phyloP scores from a whole-genome alignment of 2,113 vertebrate species.

The Nothoprocta pentlandii region DNA sequence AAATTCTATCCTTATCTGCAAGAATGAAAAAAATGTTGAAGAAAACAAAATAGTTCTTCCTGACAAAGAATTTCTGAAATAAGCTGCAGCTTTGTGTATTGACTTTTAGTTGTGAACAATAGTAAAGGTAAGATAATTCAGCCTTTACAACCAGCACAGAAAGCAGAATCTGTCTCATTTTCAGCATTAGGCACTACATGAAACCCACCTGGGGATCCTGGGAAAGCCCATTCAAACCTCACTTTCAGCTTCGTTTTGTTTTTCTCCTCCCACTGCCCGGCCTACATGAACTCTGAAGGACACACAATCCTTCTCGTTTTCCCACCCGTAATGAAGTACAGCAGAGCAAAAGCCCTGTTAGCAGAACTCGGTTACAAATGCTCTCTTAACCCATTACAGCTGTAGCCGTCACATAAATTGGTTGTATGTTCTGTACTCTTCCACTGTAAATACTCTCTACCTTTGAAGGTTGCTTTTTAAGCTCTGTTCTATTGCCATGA shows the following conservation, averaged over 20 bases:
- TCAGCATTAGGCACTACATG: slow-evolving; percentile 82
- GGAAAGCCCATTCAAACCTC: slow-evolving; percentile 79
- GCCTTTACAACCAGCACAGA: slow-evolving; percentile 69
- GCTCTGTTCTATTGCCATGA: slow-evolving; percentile 34
- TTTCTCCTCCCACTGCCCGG: slow-evolving; percentile 76
- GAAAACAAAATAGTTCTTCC: slow-evolving; percentile 41
- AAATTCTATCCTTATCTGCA: neutral
- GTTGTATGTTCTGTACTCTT: neutral
- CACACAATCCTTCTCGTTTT: slow-evolving; percentile 80
- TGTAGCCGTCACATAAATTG: slow-evolving; percentile 11
- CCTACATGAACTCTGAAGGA: slow-evolving; percentile 76
- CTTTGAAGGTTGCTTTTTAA: slow-evolving; percentile 60
- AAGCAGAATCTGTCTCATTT: slow-evolving; percentile 79
- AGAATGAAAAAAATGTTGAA: slow-evolving; percentile 33
- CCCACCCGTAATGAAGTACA: slow-evolving; percentile 84
- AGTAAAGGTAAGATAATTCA: slow-evolving; percentile 78
- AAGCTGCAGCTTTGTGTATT: slow-evolving; percentile 75
- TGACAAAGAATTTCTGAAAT: slow-evolving; percentile 71
- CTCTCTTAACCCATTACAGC: slow-evolving; percentile 56
- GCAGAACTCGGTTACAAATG: slow-evolving; percentile 72
- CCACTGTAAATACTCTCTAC: slow-evolving; percentile 20
- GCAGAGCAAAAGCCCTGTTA: slow-evolving; percentile 76
- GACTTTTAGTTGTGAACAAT: slow-evolving; percentile 73
- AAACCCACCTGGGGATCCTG: slow-evolving; percentile 90
- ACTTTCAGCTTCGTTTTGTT: slow-evolving; percentile 77